Base-by-base conservation (phyloP, 2,113 vertebrate genomes). In the Marmota flaviventris region DNA sequence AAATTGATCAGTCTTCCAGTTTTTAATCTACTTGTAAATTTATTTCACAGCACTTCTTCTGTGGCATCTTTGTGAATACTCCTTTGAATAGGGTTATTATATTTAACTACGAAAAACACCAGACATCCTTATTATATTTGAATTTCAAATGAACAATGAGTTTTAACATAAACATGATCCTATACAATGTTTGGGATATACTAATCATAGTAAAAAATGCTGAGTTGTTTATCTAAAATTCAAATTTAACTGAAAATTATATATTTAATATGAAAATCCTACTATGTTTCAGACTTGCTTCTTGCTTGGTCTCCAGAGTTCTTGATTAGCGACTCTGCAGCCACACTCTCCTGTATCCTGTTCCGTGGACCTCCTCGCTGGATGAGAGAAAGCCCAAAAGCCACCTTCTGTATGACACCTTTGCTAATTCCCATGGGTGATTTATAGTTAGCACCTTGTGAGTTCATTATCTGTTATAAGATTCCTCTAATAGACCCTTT, bases 21-120 rank as follows among this genome's bases (percentile, higher is more conserved):
- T 92, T 96, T 91, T 25, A 1, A 65, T 77, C n/a, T 90, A n/a
- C 45, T 58, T 82, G 25, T 61, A 85, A 89, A 91, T 89, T 94
- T 56, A 88, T 85, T 82, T 91, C 29, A 67, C 8, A 58, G 2
- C 8, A 27, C 48, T 58, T 2, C 5, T 90, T 93, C 65, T 39
- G 27, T 86, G 32, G 5, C 24, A 89, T 69, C 53, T 77, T 73
- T 39, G 29, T 67, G n/a, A 94, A 83, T 61, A 78, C 16, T 78
- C n/a, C n/a, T 75, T 85, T 83, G 34, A 73, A 58, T 83, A 76
- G 4, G 4, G 24, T 61, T 92, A 8, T 76, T 61, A 78, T 79
- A 69, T 45, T 75, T 92, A 95, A 78, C 39, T 90, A 95, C 87
- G 58, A 56, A 82, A 72, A 83, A 78, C 67, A 67, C 1, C 56